Conservation (phyloP, 2,888 invertebrate genomes). For the Troides oblongomaculatus region DNA sequence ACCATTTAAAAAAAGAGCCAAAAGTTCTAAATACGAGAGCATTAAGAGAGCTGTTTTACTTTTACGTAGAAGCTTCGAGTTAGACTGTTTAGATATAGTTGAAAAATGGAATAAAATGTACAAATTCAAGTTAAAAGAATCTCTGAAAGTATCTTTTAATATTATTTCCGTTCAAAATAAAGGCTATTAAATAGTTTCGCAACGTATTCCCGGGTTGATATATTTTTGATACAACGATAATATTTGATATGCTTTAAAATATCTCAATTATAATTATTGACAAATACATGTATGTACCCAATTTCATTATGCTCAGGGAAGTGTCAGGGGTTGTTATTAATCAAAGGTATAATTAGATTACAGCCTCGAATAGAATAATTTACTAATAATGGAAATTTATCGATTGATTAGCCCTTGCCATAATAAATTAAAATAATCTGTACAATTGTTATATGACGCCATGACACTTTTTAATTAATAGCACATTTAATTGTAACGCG, state of each 20-base stretch:
- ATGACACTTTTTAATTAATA: slow-evolving; percentile 23
- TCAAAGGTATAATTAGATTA: slow-evolving; percentile 18
- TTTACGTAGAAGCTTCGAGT: too few relatives aligned
- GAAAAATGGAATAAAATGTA: background rate
- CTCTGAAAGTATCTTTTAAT: background rate
- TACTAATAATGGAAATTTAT: background rate
- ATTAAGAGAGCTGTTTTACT: too few relatives aligned
- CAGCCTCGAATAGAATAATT: slow-evolving; percentile 18
- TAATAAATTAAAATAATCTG: slow-evolving; percentile 20
- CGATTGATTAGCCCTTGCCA: slow-evolving; percentile 24
- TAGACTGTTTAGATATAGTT: background rate
- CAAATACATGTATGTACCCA: background rate
- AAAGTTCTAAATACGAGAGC: too few relatives aligned
- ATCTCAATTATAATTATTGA: slow-evolving; percentile 1
- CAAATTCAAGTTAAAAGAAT: background rate
- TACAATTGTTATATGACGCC: slow-evolving; percentile 11
- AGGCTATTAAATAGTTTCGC: background rate
- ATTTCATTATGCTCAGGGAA: too few relatives aligned
- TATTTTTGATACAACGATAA: slow-evolving; percentile 24
- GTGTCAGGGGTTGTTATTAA: slow-evolving; percentile 4
- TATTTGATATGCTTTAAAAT: slow-evolving; percentile 5
- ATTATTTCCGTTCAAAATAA: background rate
- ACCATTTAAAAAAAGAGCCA: too few relatives aligned
- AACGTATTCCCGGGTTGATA: slow-evolving; percentile 5
- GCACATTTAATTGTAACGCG: slow-evolving; percentile 19